These are phyloP conservation scores for Leptogaster cylindrica DNA, from an alignment of 2,888 invertebrate genomes.

Conservation along the genomic window DNA sequence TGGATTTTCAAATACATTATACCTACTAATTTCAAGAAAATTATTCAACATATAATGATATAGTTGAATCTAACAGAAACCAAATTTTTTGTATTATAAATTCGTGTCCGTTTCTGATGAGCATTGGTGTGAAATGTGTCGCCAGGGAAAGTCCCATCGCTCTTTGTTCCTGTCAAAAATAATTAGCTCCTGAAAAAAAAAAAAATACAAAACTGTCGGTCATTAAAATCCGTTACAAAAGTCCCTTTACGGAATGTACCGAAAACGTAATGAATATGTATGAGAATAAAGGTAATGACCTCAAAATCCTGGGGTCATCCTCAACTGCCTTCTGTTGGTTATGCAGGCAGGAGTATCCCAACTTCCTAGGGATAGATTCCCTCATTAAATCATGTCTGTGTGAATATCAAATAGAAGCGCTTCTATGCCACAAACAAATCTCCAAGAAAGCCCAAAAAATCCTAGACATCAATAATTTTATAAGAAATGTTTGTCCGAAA, in stretches of 20 bases:
- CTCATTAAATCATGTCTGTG: background rate
- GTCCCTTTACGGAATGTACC: background rate
- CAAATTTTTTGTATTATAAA: no score
- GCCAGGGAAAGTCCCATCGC: no score
- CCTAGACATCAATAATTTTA: constrained; percentile 5
- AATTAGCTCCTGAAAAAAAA: no score
- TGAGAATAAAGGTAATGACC: constrained; percentile 27
- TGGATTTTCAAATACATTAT: no score
- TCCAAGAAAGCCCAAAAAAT: constrained; percentile 15
- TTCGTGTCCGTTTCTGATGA: no score
- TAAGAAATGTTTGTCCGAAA: background rate
- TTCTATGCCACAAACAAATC: background rate
- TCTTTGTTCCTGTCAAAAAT: no score
- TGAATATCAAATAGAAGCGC: background rate
- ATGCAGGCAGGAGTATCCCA: constrained; percentile 9
- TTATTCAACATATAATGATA: no score
- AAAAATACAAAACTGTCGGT: no score
- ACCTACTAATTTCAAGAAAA: no score
- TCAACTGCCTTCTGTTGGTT: background rate
- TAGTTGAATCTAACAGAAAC: no score
- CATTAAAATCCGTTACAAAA: constrained; percentile 19
- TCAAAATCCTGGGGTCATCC: constrained; percentile 15
- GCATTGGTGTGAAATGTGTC: no score
- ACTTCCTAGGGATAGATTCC: background rate
- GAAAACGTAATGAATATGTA: constrained; percentile 12